These are phyloP conservation scores for Sarcophaga peregrina DNA, from an alignment of 1,140 invertebrate species.

Conservation along the genomic window DNA sequence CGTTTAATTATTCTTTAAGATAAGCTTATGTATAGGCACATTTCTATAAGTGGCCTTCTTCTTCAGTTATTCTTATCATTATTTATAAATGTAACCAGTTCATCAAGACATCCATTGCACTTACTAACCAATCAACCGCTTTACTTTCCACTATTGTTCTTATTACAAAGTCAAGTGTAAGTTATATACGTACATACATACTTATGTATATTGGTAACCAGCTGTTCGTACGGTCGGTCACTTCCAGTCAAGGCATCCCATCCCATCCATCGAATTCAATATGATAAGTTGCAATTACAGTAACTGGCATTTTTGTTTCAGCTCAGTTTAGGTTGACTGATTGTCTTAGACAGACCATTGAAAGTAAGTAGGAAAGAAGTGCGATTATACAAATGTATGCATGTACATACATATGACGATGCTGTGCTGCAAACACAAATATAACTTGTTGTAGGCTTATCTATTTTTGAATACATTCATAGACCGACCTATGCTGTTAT, in stretches of 20 bases:
- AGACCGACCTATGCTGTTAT: conserved; percentile 15
- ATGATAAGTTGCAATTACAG: neutral
- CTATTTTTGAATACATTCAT: neutral
- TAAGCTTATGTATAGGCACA: neutral
- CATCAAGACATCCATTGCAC: neutral
- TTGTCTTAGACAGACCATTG: conserved; percentile 4
- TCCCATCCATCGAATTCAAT: neutral
- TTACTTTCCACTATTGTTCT: neutral
- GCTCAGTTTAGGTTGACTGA: conserved; percentile 2
- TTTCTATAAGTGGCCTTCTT: neutral
- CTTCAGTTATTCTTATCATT: neutral
- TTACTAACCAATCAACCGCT: neutral
- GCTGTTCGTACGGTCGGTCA: neutral
- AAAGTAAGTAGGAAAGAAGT: neutral
- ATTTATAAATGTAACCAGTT: neutral
- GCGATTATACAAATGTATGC: too few species aligned
- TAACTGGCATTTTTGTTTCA: neutral
- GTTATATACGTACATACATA: neutral
- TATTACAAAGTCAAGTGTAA: conserved; percentile 12
- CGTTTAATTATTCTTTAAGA: neutral
- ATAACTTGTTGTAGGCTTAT: neutral
- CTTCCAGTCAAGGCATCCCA: neutral
- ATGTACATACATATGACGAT: too few species aligned
- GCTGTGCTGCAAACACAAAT: too few species aligned
- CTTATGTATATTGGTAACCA: too few species aligned